These are phyloP conservation scores for Lepus timidus DNA, from an alignment of 2,113 vertebrate species.

Conservation along the genomic window DNA sequence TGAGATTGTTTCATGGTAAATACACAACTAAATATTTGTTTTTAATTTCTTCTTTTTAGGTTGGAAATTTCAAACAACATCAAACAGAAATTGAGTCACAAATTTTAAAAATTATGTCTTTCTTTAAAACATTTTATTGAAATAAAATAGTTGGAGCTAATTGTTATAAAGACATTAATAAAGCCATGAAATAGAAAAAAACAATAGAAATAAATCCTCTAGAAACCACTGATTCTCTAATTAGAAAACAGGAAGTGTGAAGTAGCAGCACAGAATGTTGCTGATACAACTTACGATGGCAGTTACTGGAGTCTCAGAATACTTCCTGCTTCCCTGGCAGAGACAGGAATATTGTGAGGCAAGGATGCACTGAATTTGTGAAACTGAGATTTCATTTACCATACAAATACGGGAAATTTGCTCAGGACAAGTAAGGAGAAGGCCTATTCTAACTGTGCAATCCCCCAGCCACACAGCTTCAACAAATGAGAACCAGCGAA, in stretches of 20 bases:
- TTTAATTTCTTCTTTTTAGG: not conserved
- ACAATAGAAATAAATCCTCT: not conserved
- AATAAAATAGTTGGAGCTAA: not conserved
- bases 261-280: not conserved
- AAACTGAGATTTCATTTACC: not conserved
- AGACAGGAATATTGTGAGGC: not conserved
- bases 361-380: not conserved
- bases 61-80: not conserved
- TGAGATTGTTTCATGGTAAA: not conserved
- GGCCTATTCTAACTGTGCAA: not conserved
- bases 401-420: not conserved
- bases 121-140: not conserved
- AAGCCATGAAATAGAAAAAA: not conserved
- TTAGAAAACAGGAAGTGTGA: not conserved
- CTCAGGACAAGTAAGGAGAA: not conserved
- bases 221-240: not conserved
- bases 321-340: conserved; percentile 16
- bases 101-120: not conserved
- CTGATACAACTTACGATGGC: not conserved
- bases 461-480: not conserved
- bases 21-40: not conserved
- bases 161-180: not conserved
- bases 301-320: not conserved
- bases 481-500: not conserved
- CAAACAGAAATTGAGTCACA: not conserved